Base-by-base conservation (phyloP, 2,888 invertebrate genomes). In the Lepidocyrtoides sp. region DNA sequence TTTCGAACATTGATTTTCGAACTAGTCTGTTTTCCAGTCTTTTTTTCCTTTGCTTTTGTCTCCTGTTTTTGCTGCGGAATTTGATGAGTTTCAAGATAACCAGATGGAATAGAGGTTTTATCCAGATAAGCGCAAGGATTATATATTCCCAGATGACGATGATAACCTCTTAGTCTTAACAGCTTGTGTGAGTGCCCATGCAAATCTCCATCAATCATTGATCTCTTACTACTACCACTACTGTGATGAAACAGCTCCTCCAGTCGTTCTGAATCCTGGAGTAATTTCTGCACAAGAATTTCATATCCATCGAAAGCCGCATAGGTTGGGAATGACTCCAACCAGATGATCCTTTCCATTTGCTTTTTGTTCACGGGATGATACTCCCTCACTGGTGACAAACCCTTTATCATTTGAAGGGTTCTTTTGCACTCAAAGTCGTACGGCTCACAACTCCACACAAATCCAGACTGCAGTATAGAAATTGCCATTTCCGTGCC, bases 401-500 rank as follows among this genome's bases (percentile, higher is more conserved):
- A 48, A 0, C 54, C 63, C 7, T 63, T 8, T 29, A 93, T 89
- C 4, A 77, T 23, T 1, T 26, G 12, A 10, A 93, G 41, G 2
- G 75, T 93, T 3, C 23, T 20, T 0, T 69, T 14, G 29, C 48
- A 75, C 63, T 89, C 91, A 8, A 12, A 17, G 26, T 93, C 92
- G n/a, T 66, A 91, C 1, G 93, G 93, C 29, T 91, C 44, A 17
- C 77, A 77, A 7, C 85, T 75, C 85, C 84, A 93, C 12, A 85
- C 69, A 7, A 66, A 60, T 3, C 77, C 85, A 2, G 87, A 88
- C 36, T 92, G 87, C 2, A 93, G 54, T 12, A 93, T 90, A 57
- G 90, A 63, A 32, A 93, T 44, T 0, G 93, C 93, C 85, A 83
- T 75, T 84, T 93, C 92, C 0, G 86, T 86, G 41, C 93, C 93